Evolutionary conservation across 2,888 invertebrate species (phyloP), one percentile per base, ranked within the genome.

Genomic region (Epinotia bilunana): DNA sequence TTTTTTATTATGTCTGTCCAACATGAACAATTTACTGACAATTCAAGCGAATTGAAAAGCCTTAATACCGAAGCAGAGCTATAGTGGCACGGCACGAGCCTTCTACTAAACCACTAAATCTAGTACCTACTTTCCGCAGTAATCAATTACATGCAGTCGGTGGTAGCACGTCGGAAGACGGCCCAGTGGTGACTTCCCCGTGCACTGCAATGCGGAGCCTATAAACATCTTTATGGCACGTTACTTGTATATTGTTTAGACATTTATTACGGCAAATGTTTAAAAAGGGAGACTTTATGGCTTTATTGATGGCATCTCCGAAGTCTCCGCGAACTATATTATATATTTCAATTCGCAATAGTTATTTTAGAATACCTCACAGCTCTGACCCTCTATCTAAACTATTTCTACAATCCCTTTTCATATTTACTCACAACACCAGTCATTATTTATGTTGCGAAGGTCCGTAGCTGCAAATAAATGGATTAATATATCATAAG

Each of bases 171-270:
- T 53, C 72, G 71, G 72, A 72, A 67, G 74, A 74, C 74, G 39
- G 70, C 70, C 70, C 64, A 72, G 53, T 75, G 75, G 75, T 75
- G 75, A 74, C 74, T 74, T 67, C 75, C 67, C 75, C 61, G 57
- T 70, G 70, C 63, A 71, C 75, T 75, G 75, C 75, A 75, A 67
- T 75, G 75, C 75, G 75, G 75, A 72, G 72, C 71, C 71, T 68
- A 75, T 75, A 71, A 65, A 75, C 20, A 39, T 20, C 61, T 75
- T 67, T 61, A 75, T 75, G 67, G 61, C 61, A 61, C 65, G 72
- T 73, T 73, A 73, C 53, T 60, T 67, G 65, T 67, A 67, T 67
- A 60, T 71, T 62, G 61, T 74, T 70, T 63, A 58, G 49, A 63
- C 64, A 70, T 74, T 58, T 65, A 65, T 62, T 61, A 63, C 49